A percentile compares a stretch with the other conserved stretches of the same genome.
Evolutionary conservation across 2,888 invertebrate species (phyloP).

Genomic region (Ctenicera cuprea): DNA sequence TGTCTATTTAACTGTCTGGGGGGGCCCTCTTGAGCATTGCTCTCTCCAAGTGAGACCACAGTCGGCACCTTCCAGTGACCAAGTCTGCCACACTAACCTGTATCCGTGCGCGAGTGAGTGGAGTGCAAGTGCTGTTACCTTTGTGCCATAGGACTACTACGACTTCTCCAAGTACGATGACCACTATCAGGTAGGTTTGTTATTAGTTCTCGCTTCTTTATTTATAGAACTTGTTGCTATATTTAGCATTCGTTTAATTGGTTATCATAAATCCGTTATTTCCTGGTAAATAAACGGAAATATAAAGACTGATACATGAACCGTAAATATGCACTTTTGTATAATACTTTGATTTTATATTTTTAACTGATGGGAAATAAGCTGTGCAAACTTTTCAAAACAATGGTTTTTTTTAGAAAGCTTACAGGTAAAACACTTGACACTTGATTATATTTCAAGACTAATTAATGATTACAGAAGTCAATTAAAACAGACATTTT

Average conservation of each 20-base stretch:
- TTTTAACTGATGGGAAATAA: neutral
- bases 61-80: conserved; percentile 47
- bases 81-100: conserved; percentile 52
- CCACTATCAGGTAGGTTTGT: conserved; percentile 39
- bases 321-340: too few species aligned
- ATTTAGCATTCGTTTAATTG: conserved; percentile 2
- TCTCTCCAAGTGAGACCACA: conserved; percentile 43
- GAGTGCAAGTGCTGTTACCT: conserved; percentile 48
- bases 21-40: conserved; percentile 44
- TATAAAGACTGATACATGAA: too few species aligned
- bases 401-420: too few species aligned
- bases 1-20: conserved; percentile 35
- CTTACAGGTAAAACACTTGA: too few species aligned
- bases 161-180: conserved; percentile 32
- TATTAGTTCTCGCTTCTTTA: neutral
- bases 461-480: too few species aligned
- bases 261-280: neutral
- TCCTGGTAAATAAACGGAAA: too few species aligned
- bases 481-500: too few species aligned
- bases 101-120: conserved; percentile 53
- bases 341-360: neutral
- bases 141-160: conserved; percentile 54
- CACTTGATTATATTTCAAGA: too few species aligned
- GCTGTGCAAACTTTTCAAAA: too few species aligned
- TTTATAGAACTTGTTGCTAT: conserved; percentile 11